phyloP scores from a whole-genome alignment of 2,888 invertebrate species.

The Marronus borbonicus region DNA sequence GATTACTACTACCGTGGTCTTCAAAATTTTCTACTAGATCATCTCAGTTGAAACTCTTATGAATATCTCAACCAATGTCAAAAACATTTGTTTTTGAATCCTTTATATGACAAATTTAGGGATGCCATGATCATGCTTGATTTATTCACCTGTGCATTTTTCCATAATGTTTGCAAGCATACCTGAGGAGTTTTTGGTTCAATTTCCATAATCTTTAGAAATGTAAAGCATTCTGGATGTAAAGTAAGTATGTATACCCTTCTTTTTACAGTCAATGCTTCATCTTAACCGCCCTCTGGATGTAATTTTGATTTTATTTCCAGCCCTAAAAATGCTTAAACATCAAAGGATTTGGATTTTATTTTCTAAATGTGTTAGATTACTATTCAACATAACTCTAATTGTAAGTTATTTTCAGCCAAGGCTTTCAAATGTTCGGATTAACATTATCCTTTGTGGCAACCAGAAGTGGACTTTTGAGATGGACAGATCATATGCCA shows the following conservation, averaged over 20 bases:
- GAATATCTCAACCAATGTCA: too few species aligned
- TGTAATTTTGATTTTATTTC: slow-evolving; percentile 2
- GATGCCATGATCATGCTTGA: too few species aligned
- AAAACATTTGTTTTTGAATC: too few species aligned
- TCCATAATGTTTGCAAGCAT: neutral
- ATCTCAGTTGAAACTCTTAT: too few species aligned
- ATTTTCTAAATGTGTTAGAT: neutral
- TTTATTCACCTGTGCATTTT: neutral
- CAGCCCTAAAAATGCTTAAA: neutral
- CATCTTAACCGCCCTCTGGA: neutral
- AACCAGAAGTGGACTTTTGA: slow-evolving; percentile 89
- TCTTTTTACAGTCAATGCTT: too few species aligned
- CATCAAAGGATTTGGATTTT: neutral
- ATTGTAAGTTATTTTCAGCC: slow-evolving; percentile 76
- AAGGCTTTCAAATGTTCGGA: slow-evolving; percentile 91
- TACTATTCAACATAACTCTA: slow-evolving; percentile 43
- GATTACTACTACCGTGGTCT: too few species aligned
- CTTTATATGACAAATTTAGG: too few species aligned
- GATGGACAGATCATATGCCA: slow-evolving; percentile 86
- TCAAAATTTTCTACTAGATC: too few species aligned
- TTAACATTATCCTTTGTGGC: slow-evolving; percentile 90
- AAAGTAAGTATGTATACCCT: slow-evolving; percentile 1
- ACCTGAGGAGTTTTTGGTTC: neutral
- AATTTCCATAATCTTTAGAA: neutral
- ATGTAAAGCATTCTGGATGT: slow-evolving; percentile 5